Percentiles rank a stretch among this genome's conserved stretches.
Conservation (phyloP, 2,113 vertebrate genomes). For the Microcebus tavaratra region DNA sequence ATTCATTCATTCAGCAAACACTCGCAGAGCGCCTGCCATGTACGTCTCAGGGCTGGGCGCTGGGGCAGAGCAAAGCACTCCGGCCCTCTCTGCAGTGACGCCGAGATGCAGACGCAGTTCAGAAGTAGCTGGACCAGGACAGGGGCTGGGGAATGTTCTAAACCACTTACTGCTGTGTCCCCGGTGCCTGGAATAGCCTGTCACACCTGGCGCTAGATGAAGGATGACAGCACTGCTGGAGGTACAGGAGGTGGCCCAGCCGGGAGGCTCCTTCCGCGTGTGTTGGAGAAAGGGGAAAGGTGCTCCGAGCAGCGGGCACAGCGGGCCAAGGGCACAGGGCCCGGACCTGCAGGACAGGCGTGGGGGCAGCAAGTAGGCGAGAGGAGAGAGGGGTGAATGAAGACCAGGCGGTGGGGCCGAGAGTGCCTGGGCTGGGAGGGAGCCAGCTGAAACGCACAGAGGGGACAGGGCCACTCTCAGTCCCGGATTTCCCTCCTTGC, state of each 20-base stretch:
- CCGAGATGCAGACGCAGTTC: too few relatives aligned
- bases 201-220: neutral
- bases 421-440: neutral
- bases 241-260: neutral
- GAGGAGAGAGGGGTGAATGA: neutral
- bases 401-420: fast-evolving
- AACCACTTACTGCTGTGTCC: neutral
- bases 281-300: neutral
- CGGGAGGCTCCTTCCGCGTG: fast-evolving
- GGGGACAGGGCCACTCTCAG: too few relatives aligned
- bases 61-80: fast-evolving
- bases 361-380: neutral
- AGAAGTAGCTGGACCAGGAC: neutral
- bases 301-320: neutral
- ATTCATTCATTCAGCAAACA: neutral
- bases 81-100: neutral
- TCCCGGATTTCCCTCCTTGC: neutral
- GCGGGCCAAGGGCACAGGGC: neutral
- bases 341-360: fast-evolving
- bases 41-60: neutral
- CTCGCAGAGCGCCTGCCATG: neutral
- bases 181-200: neutral
- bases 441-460: neutral
- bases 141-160: neutral
- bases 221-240: fast-evolving